Percentiles rank a stretch among this genome's conserved stretches.
Conservation (phyloP, 2,113 vertebrate genomes). For the Pedionomus torquatus region DNA sequence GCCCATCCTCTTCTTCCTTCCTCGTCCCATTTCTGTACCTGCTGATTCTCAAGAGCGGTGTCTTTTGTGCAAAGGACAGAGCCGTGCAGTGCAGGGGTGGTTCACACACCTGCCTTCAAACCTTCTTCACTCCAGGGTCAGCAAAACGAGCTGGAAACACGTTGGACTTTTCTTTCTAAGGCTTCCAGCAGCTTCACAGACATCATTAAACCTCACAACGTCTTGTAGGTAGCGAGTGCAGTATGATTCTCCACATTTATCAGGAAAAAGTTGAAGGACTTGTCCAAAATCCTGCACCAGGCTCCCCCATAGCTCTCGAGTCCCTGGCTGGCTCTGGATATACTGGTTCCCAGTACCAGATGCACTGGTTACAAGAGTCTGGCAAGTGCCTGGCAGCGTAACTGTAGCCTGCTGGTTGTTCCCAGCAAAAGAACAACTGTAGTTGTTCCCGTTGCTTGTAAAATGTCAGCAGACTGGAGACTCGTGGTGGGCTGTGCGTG, state of each 20-base stretch:
- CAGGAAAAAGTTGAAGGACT: background rate
- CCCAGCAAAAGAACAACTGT: background rate
- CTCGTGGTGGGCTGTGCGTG: background rate
- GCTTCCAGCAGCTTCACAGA: background rate
- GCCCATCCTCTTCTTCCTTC: background rate
- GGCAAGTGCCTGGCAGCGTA: background rate
- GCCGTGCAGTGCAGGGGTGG: background rate
- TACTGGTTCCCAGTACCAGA: background rate
- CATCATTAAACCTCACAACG: background rate
- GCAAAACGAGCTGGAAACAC: background rate
- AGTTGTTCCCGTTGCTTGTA: background rate
- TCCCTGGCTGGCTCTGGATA: background rate
- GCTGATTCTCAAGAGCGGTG: background rate
- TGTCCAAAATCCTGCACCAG: background rate
- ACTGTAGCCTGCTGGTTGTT: background rate
- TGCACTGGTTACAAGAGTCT: background rate
- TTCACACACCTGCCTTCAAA: background rate
- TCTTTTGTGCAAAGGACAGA: background rate
- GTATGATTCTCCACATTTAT: background rate
- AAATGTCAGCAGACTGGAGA: background rate
- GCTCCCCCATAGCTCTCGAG: background rate
- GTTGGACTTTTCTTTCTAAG: background rate
- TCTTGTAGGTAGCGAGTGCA: background rate
- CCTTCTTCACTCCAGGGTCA: background rate
- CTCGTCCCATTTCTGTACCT: accelerated